A percentile compares a stretch with the other conserved stretches of the same genome.
These are phyloP conservation scores for Argyresthia albistria DNA, from an alignment of 2,888 invertebrate species.

Conservation along the genomic window DNA sequence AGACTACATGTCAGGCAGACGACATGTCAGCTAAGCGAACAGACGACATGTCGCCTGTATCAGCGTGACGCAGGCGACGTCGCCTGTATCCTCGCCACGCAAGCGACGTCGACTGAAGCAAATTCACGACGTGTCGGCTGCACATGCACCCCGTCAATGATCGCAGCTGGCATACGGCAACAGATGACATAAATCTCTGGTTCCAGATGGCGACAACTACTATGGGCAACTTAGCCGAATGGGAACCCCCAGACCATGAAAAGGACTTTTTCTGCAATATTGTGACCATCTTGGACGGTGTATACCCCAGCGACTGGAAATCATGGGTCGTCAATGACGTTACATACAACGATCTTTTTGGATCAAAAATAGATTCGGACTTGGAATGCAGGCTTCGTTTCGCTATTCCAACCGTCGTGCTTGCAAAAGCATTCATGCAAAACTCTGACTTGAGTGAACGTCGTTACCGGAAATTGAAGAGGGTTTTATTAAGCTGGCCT, in stretches of 20 bases:
- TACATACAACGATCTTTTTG: conserved; percentile 11
- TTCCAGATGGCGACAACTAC: not conserved
- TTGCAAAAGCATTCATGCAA: not conserved
- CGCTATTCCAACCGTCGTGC: conserved; percentile 3
- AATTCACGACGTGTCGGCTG: no score
- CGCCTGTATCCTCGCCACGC: no score
- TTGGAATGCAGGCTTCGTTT: conserved; percentile 9
- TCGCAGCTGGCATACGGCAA: no score
- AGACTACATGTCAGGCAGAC: no score
- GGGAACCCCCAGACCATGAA: not conserved
- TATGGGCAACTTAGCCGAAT: not conserved
- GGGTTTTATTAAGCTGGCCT: conserved; percentile 9
- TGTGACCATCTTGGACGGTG: not conserved
- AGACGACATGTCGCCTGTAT: no score
- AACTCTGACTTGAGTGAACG: not conserved
- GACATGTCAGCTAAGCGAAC: no score
- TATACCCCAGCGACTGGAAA: conserved; percentile 5
- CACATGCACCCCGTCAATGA: no score
- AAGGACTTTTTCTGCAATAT: not conserved
- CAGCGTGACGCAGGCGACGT: no score
- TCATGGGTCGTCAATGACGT: conserved; percentile 10
- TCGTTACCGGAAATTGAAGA: not conserved
- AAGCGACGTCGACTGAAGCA: no score
- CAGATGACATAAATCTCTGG: no score
- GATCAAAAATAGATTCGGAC: conserved; percentile 10